These are phyloP conservation scores for Trissonchulus latispiculum DNA, from an alignment of 2,888 invertebrate species.

Conservation along the genomic window DNA sequence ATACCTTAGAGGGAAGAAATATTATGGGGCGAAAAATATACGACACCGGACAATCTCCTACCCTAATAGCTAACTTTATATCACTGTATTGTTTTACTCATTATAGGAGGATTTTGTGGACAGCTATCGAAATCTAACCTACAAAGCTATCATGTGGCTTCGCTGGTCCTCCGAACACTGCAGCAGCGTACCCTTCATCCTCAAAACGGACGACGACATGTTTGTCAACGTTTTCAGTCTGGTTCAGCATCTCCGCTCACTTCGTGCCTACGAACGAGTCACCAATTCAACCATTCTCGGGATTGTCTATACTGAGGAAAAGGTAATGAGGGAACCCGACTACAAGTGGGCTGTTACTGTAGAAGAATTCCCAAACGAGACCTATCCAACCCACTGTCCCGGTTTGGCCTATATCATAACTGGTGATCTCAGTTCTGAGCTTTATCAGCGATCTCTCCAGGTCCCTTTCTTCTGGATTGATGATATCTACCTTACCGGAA, in stretches of 20 bases:
- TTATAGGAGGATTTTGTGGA: not conserved
- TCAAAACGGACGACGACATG: conserved; percentile 7
- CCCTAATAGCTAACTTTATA: not conserved
- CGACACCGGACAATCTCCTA: no score
- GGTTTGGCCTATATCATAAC: conserved; percentile 13
- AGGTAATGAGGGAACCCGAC: not conserved
- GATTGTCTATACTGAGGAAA: not conserved
- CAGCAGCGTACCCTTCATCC: not conserved
- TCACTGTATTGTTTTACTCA: not conserved
- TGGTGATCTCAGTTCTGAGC: not conserved
- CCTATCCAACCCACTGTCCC: conserved; percentile 9
- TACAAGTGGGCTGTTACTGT: not conserved
- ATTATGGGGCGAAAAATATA: no score
- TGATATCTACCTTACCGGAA: conserved; percentile 15
- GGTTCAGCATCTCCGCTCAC: not conserved
- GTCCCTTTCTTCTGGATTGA: conserved; percentile 11
- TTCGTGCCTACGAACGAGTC: not conserved
- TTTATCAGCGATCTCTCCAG: not conserved
- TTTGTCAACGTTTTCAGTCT: not conserved
- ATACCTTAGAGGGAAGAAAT: no score
- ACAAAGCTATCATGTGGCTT: conserved; percentile 11
- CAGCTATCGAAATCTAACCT: conserved; percentile 6
- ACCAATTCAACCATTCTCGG: not conserved
- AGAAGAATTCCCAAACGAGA: not conserved
- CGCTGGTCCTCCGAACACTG: not conserved